These are phyloP conservation scores for Trinorchestia longiramus DNA, from an alignment of 1,140 invertebrate genomes.

Conservation along the genomic window DNA sequence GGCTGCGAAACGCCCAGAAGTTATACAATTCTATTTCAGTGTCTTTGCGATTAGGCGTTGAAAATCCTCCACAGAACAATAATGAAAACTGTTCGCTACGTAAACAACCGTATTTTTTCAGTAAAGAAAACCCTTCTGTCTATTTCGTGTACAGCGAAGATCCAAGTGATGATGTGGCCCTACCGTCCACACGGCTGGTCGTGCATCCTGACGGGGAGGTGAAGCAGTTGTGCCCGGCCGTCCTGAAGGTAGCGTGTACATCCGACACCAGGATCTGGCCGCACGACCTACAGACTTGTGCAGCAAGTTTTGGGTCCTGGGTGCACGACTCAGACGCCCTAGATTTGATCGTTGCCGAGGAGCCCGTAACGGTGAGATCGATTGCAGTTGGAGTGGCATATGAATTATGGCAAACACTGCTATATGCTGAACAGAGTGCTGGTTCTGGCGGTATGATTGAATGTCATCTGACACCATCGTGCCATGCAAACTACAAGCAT, in stretches of 20 bases:
- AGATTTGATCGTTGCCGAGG: conserved; percentile 57
- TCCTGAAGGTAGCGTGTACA: conserved; percentile 55
- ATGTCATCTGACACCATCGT: neutral
- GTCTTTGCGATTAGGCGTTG: no score
- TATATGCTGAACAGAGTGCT: neutral
- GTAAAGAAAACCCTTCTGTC: neutral
- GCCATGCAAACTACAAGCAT: conserved; percentile 2
- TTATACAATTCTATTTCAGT: no score
- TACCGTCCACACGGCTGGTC: conserved; percentile 33
- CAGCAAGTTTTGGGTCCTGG: conserved; percentile 61
- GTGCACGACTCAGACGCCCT: conserved; percentile 59
- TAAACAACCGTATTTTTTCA: no score
- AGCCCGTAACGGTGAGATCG: conserved; percentile 54
- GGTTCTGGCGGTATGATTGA: neutral
- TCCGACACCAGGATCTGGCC: conserved; percentile 58
- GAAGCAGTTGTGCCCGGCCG: conserved; percentile 51
- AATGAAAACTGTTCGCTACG: no score
- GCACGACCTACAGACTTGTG: conserved; percentile 58
- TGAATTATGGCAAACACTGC: neutral
- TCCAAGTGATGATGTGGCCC: neutral
- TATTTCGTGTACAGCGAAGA: neutral
- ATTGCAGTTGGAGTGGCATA: neutral
- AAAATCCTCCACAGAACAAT: no score
- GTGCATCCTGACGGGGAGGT: conserved; percentile 55
- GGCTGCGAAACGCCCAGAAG: no score